These are phyloP conservation scores for Tichodroma muraria DNA, from an alignment of 2,113 vertebrate genomes.

Conservation along the genomic window DNA sequence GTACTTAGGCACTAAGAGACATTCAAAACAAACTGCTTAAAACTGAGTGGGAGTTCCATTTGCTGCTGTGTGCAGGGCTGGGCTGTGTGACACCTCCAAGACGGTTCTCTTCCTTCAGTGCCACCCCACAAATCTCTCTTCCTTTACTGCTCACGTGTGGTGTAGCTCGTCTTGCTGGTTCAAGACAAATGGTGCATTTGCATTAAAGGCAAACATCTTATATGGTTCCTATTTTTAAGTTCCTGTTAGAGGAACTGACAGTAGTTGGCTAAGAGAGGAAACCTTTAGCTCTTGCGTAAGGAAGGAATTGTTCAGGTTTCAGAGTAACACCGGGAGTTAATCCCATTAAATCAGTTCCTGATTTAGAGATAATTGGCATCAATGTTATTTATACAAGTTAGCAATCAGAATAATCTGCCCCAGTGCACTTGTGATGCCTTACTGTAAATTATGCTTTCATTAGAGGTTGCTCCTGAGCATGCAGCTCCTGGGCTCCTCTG, in stretches of 20 bases:
- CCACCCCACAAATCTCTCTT: not conserved
- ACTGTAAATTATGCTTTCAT: not conserved
- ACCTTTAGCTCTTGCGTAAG: not conserved
- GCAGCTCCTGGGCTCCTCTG: not conserved
- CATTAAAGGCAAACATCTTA: not conserved
- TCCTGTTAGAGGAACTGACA: not conserved
- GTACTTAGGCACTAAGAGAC: not conserved
- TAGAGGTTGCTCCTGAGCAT: not conserved
- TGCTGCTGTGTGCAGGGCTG: not conserved
- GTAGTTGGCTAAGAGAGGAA: not conserved
- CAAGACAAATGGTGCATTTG: not conserved
- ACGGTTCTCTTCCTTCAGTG: not conserved
- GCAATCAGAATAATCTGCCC: not conserved
- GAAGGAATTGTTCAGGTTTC: not conserved
- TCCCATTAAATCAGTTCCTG: not conserved
- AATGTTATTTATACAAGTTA: not conserved
- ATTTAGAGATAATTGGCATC: not conserved
- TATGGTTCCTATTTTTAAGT: not conserved
- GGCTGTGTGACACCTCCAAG: not conserved
- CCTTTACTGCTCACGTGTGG: not conserved
- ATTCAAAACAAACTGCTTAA: not conserved
- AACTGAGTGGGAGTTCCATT: not conserved
- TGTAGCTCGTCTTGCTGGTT: not conserved
- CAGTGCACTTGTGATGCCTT: not conserved
- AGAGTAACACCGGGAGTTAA: not conserved